Conservation (phyloP, 2,888 invertebrate genomes). For the Microplitis manilae region DNA sequence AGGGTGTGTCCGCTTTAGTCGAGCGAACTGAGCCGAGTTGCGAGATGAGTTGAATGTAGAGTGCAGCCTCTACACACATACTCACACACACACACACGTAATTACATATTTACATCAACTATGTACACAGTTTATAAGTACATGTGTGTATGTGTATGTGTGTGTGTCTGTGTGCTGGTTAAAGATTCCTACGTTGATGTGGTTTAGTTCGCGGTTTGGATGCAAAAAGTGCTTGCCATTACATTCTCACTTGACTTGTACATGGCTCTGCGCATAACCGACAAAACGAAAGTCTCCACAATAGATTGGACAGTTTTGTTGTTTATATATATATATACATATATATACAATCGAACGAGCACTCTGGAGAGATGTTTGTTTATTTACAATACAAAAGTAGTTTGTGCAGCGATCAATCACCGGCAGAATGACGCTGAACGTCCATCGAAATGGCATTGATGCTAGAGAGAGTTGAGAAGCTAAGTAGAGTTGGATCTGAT, state of each 20-base stretch:
- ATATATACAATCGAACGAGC: neutral
- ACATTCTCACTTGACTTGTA: constrained; percentile 11
- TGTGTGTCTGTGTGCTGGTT: neutral
- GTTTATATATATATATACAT: neutral
- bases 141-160: neutral
- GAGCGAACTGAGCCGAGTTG: constrained; percentile 49
- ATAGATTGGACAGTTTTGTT: constrained; percentile 8
- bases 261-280: neutral
- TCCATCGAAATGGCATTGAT: constrained; percentile 16
- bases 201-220: neutral
- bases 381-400: constrained; percentile 21
- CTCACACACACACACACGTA: neutral
- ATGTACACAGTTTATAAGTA: neutral
- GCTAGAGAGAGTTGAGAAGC: neutral
- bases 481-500: neutral
- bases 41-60: constrained; percentile 39
- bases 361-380: constrained; percentile 15
- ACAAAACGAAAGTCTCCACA: constrained; percentile 12
- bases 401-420: constrained; percentile 20
- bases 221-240: constrained; percentile 1
- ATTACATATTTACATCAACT: neutral
- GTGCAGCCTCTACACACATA: constrained; percentile 6
- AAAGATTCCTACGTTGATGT: constrained; percentile 6
- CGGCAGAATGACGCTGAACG: constrained; percentile 11
- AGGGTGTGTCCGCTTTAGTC: constrained; percentile 52